A percentile compares a stretch with the other conserved stretches of the same genome.
Evolutionary conservation across 2,113 vertebrate species (phyloP).

Genomic region (Trichechus manatus): DNA sequence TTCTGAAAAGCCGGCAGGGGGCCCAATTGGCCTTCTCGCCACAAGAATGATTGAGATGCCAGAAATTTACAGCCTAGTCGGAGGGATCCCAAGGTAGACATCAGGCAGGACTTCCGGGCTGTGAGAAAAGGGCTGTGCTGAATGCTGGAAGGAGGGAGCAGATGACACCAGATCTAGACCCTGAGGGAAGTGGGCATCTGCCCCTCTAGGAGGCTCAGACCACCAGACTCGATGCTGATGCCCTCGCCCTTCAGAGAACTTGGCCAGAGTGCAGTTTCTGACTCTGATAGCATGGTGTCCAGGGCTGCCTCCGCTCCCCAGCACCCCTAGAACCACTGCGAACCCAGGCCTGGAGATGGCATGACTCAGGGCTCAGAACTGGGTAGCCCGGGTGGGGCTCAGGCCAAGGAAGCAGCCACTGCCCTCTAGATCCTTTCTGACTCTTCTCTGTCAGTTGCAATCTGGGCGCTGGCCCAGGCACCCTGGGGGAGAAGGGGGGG

Average conservation of each 20-base stretch:
- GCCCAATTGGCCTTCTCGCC: background rate
- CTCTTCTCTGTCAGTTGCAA: background rate
- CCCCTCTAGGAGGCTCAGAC: fast-evolving
- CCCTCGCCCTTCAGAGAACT: background rate
- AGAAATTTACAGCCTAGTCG: background rate
- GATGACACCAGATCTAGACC: background rate
- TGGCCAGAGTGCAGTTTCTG: background rate
- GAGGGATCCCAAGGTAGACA: background rate
- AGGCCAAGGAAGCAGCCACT: background rate
- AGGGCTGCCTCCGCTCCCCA: background rate
- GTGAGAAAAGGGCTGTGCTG: background rate
- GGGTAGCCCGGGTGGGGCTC: background rate
- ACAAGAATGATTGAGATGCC: background rate
- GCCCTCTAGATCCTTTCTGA: background rate
- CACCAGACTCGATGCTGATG: fast-evolving
- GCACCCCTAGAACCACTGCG: background rate
- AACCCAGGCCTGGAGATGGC: background rate
- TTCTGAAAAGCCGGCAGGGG: background rate
- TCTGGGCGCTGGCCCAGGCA: background rate
- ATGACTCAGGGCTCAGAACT: background rate
- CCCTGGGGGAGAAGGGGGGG: background rate
- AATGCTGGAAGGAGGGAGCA: background rate
- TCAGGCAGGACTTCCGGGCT: background rate
- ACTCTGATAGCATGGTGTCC: background rate
- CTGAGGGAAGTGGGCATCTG: background rate